phyloP scores from a whole-genome alignment of 2,797 vertebrate genomes.

The Malacoctenus gilli region DNA sequence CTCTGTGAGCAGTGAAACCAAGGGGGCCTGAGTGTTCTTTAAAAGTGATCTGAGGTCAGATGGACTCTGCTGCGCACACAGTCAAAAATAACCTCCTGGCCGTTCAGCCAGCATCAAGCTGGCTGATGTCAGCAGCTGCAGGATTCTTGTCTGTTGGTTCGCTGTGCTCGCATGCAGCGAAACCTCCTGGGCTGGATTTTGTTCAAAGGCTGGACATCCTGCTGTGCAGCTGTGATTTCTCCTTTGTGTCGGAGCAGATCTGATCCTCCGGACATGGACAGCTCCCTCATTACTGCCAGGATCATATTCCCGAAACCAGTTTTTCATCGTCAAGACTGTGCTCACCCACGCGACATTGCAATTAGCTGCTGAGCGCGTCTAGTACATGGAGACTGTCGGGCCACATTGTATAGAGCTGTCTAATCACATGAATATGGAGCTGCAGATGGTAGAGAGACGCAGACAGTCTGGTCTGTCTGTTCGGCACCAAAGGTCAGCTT shows the following conservation, averaged over 20 bases:
- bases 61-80: too few relatives aligned
- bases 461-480: neutral
- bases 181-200: constrained; percentile 3
- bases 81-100: too few relatives aligned
- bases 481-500: neutral
- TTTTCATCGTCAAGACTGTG: neutral
- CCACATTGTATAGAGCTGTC: neutral
- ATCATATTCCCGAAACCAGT: too few relatives aligned
- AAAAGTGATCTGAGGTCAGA: too few relatives aligned
- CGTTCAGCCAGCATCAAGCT: neutral
- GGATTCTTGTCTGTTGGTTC: constrained; percentile 1
- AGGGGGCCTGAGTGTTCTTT: too few relatives aligned
- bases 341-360: neutral
- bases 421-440: neutral
- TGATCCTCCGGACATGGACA: neutral
- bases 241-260: constrained; percentile 1
- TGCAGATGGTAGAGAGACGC: neutral
- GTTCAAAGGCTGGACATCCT: neutral
- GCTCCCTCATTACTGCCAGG: too few relatives aligned
- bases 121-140: constrained; percentile 9
- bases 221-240: too few relatives aligned
- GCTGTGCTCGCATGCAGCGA: neutral
- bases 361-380: neutral
- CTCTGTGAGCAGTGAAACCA: too few relatives aligned
- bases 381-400: neutral